phyloP scores from a whole-genome alignment of 2,888 invertebrate species.

The Actias luna region DNA sequence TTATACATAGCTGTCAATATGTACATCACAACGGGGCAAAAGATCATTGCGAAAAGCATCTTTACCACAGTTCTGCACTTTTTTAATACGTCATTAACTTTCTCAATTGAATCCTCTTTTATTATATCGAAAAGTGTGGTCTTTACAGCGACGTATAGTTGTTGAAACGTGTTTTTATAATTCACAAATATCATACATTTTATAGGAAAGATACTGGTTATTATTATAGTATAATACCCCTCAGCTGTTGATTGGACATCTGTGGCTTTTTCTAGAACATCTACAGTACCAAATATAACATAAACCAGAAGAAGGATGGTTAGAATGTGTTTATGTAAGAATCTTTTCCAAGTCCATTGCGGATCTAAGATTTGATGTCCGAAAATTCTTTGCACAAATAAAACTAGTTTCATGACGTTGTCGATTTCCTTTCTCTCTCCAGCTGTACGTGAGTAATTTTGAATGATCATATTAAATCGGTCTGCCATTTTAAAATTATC shows the following conservation, averaged over 20 bases:
- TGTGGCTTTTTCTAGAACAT: conserved; percentile 38
- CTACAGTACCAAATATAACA: conserved; percentile 52
- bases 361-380: conserved; percentile 60
- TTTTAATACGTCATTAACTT: conserved; percentile 30
- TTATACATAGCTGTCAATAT: conserved; percentile 45
- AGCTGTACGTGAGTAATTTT: conserved; percentile 45
- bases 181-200: conserved; percentile 45
- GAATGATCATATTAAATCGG: conserved; percentile 29
- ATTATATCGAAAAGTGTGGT: conserved; percentile 43
- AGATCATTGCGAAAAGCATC: conserved; percentile 31
- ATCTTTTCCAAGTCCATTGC: conserved; percentile 52
- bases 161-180: conserved; percentile 39
- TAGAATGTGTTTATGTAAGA: conserved; percentile 39
- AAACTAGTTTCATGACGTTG: conserved; percentile 36
- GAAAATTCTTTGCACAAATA: conserved; percentile 47
- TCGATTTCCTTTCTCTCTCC: conserved; percentile 50
- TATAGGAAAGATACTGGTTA: conserved; percentile 38
- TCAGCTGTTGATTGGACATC: conserved; percentile 47
- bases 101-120: conserved; percentile 29
- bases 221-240: conserved; percentile 50
- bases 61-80: conserved; percentile 38
- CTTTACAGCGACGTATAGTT: conserved; percentile 49
- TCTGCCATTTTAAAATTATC: conserved; percentile 33
- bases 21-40: conserved; percentile 43
- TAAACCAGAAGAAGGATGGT: conserved; percentile 42